phyloP scores from a whole-genome alignment of 2,888 invertebrate species.

The Drosophila lacicola region DNA sequence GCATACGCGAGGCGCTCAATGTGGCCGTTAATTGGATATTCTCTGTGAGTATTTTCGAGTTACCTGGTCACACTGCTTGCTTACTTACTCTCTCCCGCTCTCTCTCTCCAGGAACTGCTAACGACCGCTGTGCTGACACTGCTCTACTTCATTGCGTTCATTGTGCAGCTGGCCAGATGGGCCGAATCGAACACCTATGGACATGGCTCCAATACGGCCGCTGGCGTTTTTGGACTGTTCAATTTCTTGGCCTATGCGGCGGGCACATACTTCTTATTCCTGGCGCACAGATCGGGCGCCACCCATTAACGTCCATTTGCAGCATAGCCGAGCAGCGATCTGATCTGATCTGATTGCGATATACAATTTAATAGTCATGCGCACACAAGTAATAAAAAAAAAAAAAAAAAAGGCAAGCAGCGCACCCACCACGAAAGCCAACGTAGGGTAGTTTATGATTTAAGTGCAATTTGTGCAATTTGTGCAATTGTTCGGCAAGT shows the following conservation, averaged over 20 bases:
- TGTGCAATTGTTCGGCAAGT: slow-evolving; percentile 42
- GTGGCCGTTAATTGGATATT: slow-evolving; percentile 93
- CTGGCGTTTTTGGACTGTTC: slow-evolving; percentile 93
- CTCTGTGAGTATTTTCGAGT: slow-evolving; percentile 87
- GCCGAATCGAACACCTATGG: slow-evolving; percentile 77
- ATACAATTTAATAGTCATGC: slow-evolving; percentile 38
- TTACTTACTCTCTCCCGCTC: not conserved
- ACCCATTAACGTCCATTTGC: slow-evolving; percentile 60
- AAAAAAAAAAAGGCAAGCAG: slow-evolving; percentile 8
- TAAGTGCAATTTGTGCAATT: slow-evolving; percentile 53
- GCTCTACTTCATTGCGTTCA: slow-evolving; percentile 92
- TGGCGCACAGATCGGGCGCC: slow-evolving; percentile 89
- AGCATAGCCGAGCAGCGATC: slow-evolving; percentile 21
- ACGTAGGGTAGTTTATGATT: slow-evolving; percentile 45
- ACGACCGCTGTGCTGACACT: slow-evolving; percentile 90
- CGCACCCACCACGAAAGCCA: slow-evolving; percentile 38
- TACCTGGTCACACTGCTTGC: not conserved
- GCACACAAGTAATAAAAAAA: slow-evolving; percentile 14
- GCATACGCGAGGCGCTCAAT: slow-evolving; percentile 91
- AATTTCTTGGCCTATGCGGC: slow-evolving; percentile 92
- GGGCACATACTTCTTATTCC: slow-evolving; percentile 90
- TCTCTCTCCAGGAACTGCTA: slow-evolving; percentile 89
- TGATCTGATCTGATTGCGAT: slow-evolving; percentile 28
- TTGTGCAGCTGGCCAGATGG: slow-evolving; percentile 90
- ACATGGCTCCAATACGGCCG: slow-evolving; percentile 89